phyloP scores from a whole-genome alignment of 1,140 invertebrate genomes.

The Nasonia giraulti region DNA sequence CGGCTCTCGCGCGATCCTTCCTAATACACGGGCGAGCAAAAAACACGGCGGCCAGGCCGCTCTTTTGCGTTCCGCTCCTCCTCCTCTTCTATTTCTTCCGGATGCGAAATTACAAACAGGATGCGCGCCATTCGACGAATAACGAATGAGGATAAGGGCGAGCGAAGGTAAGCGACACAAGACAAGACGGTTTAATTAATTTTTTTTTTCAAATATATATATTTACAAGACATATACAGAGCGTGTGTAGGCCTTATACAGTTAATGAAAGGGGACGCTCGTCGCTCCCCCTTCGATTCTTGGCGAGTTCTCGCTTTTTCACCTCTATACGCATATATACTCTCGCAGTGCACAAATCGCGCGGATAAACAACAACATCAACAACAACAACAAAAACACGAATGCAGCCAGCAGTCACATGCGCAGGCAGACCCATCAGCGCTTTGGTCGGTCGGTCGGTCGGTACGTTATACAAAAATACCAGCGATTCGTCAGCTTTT shows the following conservation, averaged over 20 bases:
- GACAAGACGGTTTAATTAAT: constrained; percentile 49
- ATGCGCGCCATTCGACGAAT: too few species aligned
- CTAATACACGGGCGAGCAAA: constrained; percentile 15
- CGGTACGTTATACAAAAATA: not conserved
- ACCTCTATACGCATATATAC: not conserved
- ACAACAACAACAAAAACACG: not conserved
- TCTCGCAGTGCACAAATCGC: constrained; percentile 12
- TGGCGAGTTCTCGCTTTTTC: constrained; percentile 52
- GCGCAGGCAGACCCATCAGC: not conserved
- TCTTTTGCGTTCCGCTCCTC: constrained; percentile 13
- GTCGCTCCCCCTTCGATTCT: constrained; percentile 55
- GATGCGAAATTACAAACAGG: not conserved
- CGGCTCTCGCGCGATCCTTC: constrained; percentile 36
- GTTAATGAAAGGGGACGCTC: constrained; percentile 58
- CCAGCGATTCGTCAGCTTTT: not conserved
- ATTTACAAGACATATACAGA: constrained; percentile 76
- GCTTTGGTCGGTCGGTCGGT: not conserved
- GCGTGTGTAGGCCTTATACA: constrained; percentile 66
- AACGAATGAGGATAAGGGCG: too few species aligned
- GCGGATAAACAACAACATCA: not conserved
- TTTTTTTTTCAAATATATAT: constrained; percentile 70
- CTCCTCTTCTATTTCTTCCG: not conserved
- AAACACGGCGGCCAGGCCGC: not conserved
- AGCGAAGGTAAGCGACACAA: not conserved
- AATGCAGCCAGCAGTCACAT: not conserved